A percentile compares a stretch with the other conserved stretches of the same genome.
Conservation (phyloP, 2,113 vertebrate genomes). For the Anguilla rostrata region DNA sequence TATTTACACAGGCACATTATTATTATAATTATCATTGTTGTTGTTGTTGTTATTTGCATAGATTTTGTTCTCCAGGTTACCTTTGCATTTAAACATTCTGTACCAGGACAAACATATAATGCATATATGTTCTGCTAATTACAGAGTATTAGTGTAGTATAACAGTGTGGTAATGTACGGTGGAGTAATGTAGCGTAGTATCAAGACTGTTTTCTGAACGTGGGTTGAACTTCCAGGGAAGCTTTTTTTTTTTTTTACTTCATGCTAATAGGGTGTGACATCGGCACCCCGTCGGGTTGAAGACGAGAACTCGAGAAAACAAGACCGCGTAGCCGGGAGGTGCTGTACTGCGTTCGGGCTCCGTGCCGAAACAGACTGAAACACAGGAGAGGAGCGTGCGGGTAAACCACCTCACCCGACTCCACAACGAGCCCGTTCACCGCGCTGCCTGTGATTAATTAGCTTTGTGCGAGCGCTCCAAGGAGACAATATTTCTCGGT, state of each 20-base stretch:
- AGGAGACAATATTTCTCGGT: constrained; percentile 42
- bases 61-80: too few relatives aligned
- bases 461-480: constrained; percentile 16
- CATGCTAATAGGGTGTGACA: constrained; percentile 1
- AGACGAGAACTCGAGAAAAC: background rate
- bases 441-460: constrained; percentile 40
- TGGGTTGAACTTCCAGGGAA: background rate
- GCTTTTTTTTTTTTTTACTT: background rate
- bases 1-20: too few relatives aligned
- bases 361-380: background rate
- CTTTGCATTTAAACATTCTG: too few relatives aligned
- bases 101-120: too few relatives aligned
- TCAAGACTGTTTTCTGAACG: background rate
- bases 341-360: background rate
- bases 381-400: background rate
- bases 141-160: background rate
- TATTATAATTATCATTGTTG: too few relatives aligned
- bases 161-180: background rate
- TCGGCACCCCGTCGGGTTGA: background rate
- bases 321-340: background rate
- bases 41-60: too few relatives aligned
- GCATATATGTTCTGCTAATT: too few relatives aligned
- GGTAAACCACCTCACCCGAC: background rate
- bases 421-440: background rate
- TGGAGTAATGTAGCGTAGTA: background rate